A percentile compares a stretch with the other conserved stretches of the same genome.
These are phyloP conservation scores for Psammodynastes pulverulentus DNA, from an alignment of 2,113 vertebrate genomes.

Conservation along the genomic window DNA sequence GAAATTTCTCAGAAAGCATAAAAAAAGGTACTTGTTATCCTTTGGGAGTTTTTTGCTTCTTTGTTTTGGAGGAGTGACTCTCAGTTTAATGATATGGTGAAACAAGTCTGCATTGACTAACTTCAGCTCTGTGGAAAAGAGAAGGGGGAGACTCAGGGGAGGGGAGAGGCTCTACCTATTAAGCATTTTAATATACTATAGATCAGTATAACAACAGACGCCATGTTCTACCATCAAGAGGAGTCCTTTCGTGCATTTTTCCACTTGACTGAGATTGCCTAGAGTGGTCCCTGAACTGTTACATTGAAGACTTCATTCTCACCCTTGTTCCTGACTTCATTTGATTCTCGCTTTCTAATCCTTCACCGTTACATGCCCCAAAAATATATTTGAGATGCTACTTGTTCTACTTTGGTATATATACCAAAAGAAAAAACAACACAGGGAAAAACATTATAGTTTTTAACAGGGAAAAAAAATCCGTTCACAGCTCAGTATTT, in stretches of 20 bases:
- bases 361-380: neutral
- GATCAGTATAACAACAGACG: neutral
- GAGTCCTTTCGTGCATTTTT: neutral
- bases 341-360: neutral
- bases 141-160: neutral
- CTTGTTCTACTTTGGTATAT: neutral
- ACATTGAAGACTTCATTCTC: neutral
- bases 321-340: neutral
- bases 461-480: neutral
- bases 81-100: neutral
- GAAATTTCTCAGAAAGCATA: neutral
- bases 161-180: neutral
- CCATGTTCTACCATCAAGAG: neutral
- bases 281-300: neutral
- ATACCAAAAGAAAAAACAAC: neutral
- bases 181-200: neutral
- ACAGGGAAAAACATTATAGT: neutral
- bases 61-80: neutral
- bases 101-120: neutral
- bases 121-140: neutral
- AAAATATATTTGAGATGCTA: slow-evolving; percentile 1
- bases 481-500: neutral
- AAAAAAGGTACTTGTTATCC: neutral
- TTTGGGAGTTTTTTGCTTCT: neutral
- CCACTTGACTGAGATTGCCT: neutral